These are phyloP conservation scores for Cheirogaleus major DNA, from an alignment of 2,797 vertebrate genomes.

Conservation along the genomic window DNA sequence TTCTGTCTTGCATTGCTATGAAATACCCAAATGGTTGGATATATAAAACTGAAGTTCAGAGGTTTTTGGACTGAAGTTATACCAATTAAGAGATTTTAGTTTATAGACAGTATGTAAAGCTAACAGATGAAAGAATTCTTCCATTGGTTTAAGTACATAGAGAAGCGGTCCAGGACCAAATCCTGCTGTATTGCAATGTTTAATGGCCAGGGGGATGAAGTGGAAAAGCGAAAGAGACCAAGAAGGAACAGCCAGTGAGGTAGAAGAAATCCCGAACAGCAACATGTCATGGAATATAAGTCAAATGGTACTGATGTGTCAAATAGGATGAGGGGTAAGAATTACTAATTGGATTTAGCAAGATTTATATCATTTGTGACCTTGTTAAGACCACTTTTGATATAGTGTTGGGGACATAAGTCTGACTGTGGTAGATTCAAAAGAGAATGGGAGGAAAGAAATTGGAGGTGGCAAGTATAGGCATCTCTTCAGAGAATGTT, in stretches of 20 bases:
- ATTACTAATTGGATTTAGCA: not conserved
- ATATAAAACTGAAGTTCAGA: not conserved
- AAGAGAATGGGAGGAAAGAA: not conserved
- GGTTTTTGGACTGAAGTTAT: not conserved
- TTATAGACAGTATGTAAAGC: not conserved
- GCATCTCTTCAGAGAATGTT: not conserved
- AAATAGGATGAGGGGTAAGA: not conserved
- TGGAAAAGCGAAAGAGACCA: not conserved
- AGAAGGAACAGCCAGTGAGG: not conserved
- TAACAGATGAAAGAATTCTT: not conserved
- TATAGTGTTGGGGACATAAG: not conserved
- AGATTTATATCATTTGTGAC: not conserved
- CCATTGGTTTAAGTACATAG: not conserved
- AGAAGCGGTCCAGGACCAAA: not conserved
- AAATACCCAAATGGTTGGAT: not conserved
- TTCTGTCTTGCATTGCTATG: not conserved
- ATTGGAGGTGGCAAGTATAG: not conserved
- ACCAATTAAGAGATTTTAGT: not conserved
- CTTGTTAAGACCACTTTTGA: not conserved
- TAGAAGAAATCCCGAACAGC: not conserved
- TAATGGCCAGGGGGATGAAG: too few relatives aligned
- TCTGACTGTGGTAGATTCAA: not conserved
- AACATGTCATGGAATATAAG: not conserved
- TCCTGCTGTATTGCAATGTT: not conserved
- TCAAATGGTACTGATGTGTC: not conserved